These are phyloP conservation scores for Copidosoma aretas DNA, from an alignment of 2,888 invertebrate species.

Conservation along the genomic window DNA sequence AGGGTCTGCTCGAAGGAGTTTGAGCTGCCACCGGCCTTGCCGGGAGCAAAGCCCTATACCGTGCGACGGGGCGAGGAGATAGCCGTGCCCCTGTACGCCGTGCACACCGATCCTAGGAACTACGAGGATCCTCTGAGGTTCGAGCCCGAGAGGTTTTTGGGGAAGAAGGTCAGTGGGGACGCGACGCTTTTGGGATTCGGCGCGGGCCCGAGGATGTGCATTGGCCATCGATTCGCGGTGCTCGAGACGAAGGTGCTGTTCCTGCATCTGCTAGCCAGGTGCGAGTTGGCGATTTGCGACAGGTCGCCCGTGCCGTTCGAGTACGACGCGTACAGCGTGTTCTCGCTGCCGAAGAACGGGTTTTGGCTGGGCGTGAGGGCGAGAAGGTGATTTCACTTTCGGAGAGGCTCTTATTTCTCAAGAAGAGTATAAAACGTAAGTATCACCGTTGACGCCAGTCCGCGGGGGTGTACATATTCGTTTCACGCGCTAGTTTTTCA, in stretches of 20 bases:
- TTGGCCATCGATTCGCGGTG: constrained; percentile 47
- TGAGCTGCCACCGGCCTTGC: constrained; percentile 55
- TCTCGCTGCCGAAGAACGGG: constrained; percentile 43
- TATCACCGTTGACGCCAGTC: no score
- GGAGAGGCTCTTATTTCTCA: no score
- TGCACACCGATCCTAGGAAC: constrained; percentile 61
- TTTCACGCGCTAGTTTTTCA: no score
- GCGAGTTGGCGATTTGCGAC: constrained; percentile 31
- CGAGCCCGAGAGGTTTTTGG: constrained; percentile 61
- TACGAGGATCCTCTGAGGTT: constrained; percentile 62
- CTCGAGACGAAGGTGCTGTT: constrained; percentile 41
- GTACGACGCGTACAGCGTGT: constrained; percentile 28
- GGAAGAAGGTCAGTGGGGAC: constrained; percentile 56
- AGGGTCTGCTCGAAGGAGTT: constrained; percentile 64
- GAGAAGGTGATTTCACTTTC: not conserved
- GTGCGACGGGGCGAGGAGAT: constrained; percentile 51
- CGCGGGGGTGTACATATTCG: no score
- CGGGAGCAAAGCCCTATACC: constrained; percentile 34
- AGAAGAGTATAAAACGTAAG: no score
- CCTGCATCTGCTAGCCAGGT: constrained; percentile 40
- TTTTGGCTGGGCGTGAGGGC: constrained; percentile 45
- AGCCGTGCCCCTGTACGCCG: constrained; percentile 52
- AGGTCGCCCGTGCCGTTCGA: constrained; percentile 39
- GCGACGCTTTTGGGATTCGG: constrained; percentile 53
- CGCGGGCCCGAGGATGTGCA: constrained; percentile 53